Evolutionary conservation across 2,113 vertebrate species (phyloP).

Genomic region (Spilogale gracilis): DNA sequence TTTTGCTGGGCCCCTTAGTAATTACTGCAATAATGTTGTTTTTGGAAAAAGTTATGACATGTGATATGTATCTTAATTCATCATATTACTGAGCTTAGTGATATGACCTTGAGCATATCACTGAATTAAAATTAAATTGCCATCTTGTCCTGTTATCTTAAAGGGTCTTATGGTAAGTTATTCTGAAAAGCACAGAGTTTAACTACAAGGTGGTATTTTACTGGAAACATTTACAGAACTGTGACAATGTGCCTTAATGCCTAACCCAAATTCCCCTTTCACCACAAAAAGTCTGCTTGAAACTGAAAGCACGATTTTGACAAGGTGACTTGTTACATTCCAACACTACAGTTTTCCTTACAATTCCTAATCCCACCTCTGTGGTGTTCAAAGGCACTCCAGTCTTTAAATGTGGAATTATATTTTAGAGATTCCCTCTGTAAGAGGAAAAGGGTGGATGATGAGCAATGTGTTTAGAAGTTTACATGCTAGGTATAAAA

Average conservation of each 20-base stretch:
- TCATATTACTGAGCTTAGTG: not conserved
- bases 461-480: not conserved
- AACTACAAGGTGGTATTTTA: conserved; percentile 15
- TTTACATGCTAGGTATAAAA: not conserved
- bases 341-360: conserved; percentile 57
- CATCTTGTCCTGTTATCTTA: not conserved
- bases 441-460: not conserved
- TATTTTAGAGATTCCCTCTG: conserved; percentile 24
- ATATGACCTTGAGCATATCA: not conserved
- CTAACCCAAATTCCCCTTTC: too few relatives aligned
- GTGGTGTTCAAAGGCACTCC: not conserved
- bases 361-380: not conserved
- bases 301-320: conserved; percentile 65
- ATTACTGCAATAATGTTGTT: conserved; percentile 7
- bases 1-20: not conserved
- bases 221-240: conserved; percentile 56
- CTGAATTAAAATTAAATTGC: conserved; percentile 20
- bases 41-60: not conserved
- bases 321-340: conserved; percentile 52
- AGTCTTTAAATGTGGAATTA: conserved; percentile 55
- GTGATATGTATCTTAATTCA: not conserved
- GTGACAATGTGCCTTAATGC: conserved; percentile 47
- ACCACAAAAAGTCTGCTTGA: conserved; percentile 9
- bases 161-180: conserved; percentile 46
- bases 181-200: conserved; percentile 39